A percentile compares a stretch with the other conserved stretches of the same genome.
phyloP scores from a whole-genome alignment of 2,113 vertebrate genomes.

The Burhinus oedicnemus region DNA sequence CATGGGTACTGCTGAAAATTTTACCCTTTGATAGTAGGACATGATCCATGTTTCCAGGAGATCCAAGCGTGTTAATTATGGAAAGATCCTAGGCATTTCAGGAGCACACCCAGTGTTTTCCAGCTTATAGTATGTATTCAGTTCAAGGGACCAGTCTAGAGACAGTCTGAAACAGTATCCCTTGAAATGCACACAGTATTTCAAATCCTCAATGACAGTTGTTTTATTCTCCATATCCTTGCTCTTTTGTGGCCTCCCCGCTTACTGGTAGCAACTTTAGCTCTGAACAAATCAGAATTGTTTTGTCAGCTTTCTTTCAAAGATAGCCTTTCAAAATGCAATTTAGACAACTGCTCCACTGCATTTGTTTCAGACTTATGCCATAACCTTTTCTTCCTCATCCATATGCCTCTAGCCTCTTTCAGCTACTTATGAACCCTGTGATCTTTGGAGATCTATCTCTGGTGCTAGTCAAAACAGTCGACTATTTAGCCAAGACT shows the following conservation, averaged over 20 bases:
- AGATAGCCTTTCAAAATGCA: background rate
- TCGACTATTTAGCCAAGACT: background rate
- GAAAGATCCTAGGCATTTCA: background rate
- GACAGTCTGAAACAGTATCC: background rate
- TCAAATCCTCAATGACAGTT: background rate
- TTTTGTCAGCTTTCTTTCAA: background rate
- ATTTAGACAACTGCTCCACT: background rate
- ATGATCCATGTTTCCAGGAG: background rate
- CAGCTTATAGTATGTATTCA: background rate
- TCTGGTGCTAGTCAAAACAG: background rate
- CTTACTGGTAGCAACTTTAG: background rate
- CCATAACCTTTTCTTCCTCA: background rate
- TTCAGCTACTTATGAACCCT: background rate
- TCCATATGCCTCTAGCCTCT: background rate
- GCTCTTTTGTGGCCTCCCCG: background rate
- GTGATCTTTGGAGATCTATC: background rate
- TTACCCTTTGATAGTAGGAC: background rate
- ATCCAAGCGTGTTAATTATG: background rate
- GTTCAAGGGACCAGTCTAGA: background rate
- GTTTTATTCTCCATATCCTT: background rate
- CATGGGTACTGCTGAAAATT: background rate
- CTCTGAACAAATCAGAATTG: background rate
- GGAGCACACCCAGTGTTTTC: background rate
- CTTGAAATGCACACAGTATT: background rate
- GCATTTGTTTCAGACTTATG: background rate